Conservation (phyloP, 2,888 invertebrate genomes). For the Mesopsocus fuscifrons region DNA sequence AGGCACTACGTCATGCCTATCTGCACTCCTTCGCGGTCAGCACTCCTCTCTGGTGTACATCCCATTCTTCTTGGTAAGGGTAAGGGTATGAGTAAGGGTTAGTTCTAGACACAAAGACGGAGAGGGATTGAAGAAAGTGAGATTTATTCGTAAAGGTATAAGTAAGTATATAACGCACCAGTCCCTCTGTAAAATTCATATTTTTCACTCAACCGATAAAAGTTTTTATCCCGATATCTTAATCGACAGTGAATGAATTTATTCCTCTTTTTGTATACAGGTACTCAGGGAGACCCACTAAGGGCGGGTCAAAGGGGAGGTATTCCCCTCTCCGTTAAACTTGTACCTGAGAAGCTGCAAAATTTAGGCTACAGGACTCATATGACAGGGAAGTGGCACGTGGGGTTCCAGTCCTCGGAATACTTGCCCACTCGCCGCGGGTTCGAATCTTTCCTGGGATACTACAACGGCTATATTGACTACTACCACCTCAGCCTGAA, state of each 20-base stretch:
- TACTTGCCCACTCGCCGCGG: conserved; percentile 57
- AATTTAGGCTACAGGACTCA: conserved; percentile 55
- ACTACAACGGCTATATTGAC: conserved; percentile 54
- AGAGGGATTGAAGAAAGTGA: no score
- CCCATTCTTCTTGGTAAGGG: conserved; percentile 29
- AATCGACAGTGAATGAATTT: no score
- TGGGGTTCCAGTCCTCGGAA: conserved; percentile 53
- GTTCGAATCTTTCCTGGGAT: conserved; percentile 63
- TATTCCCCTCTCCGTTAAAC: conserved; percentile 31
- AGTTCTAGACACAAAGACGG: no score
- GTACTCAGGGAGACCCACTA: conserved; percentile 29
- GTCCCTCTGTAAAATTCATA: no score
- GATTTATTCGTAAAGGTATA: no score
- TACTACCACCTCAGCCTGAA: conserved; percentile 44
- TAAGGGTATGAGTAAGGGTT: no score
- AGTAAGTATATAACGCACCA: no score
- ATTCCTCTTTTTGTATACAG: no score
- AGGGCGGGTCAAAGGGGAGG: conserved; percentile 27
- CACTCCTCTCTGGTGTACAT: conserved; percentile 28
- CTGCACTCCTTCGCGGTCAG: conserved; percentile 29
- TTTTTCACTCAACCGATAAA: no score
- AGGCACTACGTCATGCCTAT: conserved; percentile 31
- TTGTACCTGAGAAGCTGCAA: conserved; percentile 48
- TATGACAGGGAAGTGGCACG: conserved; percentile 80
- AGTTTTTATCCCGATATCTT: no score